Evolutionary conservation across 2,888 invertebrate species (phyloP), one percentile per base, ranked within the genome.

Genomic region (Rhogogaster chlorosoma): DNA sequence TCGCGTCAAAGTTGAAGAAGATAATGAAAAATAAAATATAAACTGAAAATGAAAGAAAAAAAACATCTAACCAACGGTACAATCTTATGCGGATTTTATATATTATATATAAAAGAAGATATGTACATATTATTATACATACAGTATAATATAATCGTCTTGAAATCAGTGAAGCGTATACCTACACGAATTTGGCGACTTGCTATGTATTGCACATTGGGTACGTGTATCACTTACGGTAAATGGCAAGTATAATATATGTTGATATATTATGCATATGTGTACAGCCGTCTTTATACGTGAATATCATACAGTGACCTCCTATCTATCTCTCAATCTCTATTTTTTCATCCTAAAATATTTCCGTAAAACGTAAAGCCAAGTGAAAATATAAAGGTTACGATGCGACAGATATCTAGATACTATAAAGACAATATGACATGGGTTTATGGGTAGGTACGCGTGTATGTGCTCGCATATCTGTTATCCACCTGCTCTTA

Each of bases 381-480:
- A 22, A 42, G 73, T 38, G 22, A 73, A 73, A 73, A 49, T 49
- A 73, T 73, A 32, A 70, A 70, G 70, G 32, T 70, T 36, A 70
- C 29, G 70, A 70, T 36, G 29, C 70, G 70, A 70, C 70, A 36
- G 36, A 70, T 61, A 49, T 18, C 49, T 49, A 38, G 4, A 3
- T 49, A 36, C n/a, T 18, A 36, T 70, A 36, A 12, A 29, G 32
- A 32, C 70, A n/a, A 12, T 36, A 70, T 36, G 32, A 9, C 38
- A 64, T 29, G 12, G n/a, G 10, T n/a, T 67, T 15, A 67, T 12
- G 67, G 12, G 10, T 67, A 10, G 67, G 64, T 64, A 32, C 29
- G 15, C 10, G 5, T 70, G n/a, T 70, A 36, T 70, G 29, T n/a
- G 15, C 32, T 26, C 12, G 18, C 12, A 42, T 42, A 12, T 42